Conservation (phyloP, 2,888 invertebrate genomes). For the Branchellion lobata region DNA sequence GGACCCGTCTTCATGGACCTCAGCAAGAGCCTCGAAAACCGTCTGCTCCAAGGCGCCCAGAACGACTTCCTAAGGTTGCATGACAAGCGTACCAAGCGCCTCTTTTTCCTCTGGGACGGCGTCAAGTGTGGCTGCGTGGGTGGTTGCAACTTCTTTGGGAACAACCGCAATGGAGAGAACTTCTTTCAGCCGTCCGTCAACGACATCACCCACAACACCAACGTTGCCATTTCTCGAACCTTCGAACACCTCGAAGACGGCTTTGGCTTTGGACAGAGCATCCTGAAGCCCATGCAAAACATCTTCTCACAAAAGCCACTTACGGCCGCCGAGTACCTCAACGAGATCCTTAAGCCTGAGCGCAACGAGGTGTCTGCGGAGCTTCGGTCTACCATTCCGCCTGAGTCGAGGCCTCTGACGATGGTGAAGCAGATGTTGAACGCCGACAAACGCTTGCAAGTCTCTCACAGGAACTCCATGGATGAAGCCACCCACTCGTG, state of each 20-base stretch:
- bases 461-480: no score
- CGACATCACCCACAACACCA: slow-evolving; percentile 49
- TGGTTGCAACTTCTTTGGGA: slow-evolving; percentile 90
- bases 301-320: slow-evolving; percentile 11
- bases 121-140: slow-evolving; percentile 90
- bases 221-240: slow-evolving; percentile 56
- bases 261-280: slow-evolving; percentile 89
- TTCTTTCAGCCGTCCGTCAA: slow-evolving; percentile 75
- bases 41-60: slow-evolving; percentile 59
- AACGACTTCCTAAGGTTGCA: slow-evolving; percentile 64
- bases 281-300: slow-evolving; percentile 69
- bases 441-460: not conserved
- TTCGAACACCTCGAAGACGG: slow-evolving; percentile 64
- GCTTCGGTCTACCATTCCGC: not conserved
- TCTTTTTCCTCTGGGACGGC: slow-evolving; percentile 91
- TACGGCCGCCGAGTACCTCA: slow-evolving; percentile 18
- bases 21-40: slow-evolving; percentile 68
- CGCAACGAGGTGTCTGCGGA: not conserved
- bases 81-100: slow-evolving; percentile 79
- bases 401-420: no score
- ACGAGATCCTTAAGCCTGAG: slow-evolving; percentile 3
- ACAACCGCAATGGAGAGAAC: slow-evolving; percentile 80
- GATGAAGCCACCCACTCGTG: no score
- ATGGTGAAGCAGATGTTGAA: not conserved
- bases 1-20: slow-evolving; percentile 88